Percentiles rank a stretch among this genome's conserved stretches.
Evolutionary conservation across 2,888 invertebrate genomes (phyloP).

Genomic region (Trypoxylon attenuatum): DNA sequence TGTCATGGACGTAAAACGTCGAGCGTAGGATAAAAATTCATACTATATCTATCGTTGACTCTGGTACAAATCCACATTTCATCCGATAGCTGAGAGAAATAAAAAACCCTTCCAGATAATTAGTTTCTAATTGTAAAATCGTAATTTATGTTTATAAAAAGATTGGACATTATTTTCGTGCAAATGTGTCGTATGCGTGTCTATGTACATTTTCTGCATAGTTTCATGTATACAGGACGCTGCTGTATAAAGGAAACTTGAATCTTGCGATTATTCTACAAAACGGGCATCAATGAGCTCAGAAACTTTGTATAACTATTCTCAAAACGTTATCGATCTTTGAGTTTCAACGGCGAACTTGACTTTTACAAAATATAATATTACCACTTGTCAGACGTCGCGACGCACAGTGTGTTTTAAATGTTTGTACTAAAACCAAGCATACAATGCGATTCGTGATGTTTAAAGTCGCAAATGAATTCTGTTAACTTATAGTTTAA

Average conservation of each 20-base stretch:
- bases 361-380: conserved; percentile 43
- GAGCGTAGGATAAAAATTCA: conserved; percentile 13
- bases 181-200: conserved; percentile 36
- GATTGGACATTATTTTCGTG: conserved; percentile 10
- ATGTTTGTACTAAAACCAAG: conserved; percentile 50
- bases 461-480: conserved; percentile 20
- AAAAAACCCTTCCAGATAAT: conserved; percentile 18
- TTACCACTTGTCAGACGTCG: conserved; percentile 43
- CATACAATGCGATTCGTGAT: conserved; percentile 15
- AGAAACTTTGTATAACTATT: conserved; percentile 59
- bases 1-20: conserved; percentile 25
- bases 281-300: conserved; percentile 12
- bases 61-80: conserved; percentile 45
- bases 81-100: conserved; percentile 10
- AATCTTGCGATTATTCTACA: too few relatives aligned
- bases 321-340: conserved; percentile 34
- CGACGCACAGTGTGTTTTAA: conserved; percentile 61
- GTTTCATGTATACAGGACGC: conserved; percentile 24
- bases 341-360: conserved; percentile 48
- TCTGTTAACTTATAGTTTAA: conserved; percentile 18
- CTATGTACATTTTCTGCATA: conserved; percentile 24
- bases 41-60: conserved; percentile 36
- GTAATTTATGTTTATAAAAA: conserved; percentile 9
- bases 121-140: conserved; percentile 17
- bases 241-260: conserved; percentile 35